Conservation (phyloP, 2,888 invertebrate species). For the Stomorhina lunata region DNA sequence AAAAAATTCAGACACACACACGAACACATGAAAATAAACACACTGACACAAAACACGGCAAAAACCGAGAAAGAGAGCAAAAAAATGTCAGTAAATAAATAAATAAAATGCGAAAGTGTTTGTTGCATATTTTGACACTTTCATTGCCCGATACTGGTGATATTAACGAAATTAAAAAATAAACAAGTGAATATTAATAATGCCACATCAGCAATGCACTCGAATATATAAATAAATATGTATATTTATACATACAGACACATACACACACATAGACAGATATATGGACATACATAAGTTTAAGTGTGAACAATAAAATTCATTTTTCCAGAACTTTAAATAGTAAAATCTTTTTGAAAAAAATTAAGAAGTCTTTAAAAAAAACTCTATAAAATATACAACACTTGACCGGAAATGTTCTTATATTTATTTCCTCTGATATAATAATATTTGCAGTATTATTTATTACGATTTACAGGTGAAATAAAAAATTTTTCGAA, state of each 20-base stretch:
- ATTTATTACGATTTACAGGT: too few relatives aligned
- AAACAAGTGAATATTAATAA: constrained; percentile 65
- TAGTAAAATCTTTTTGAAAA: not conserved
- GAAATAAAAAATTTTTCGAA: too few relatives aligned
- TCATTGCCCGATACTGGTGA: constrained; percentile 66
- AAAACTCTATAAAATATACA: too few relatives aligned
- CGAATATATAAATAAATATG: too few relatives aligned
- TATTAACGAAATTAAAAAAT: constrained; percentile 67
- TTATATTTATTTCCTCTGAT: too few relatives aligned
- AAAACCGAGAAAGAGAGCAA: not conserved
- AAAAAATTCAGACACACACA: not conserved
- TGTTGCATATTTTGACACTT: constrained; percentile 76
- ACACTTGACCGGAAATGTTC: too few relatives aligned
- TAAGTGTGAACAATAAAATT: too few relatives aligned
- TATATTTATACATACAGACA: too few relatives aligned
- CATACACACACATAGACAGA: too few relatives aligned
- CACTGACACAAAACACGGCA: not conserved
- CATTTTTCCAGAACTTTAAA: constrained; percentile 9
- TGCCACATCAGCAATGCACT: constrained; percentile 48
- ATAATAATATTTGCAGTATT: too few relatives aligned
- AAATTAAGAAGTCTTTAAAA: too few relatives aligned
- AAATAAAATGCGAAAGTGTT: constrained; percentile 59
- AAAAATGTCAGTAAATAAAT: constrained; percentile 17
- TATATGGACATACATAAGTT: too few relatives aligned
- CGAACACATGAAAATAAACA: not conserved